A percentile compares a stretch with the other conserved stretches of the same genome.
phyloP scores from a whole-genome alignment of 2,797 vertebrate genomes.

The Notoglanidium macrostoma region DNA sequence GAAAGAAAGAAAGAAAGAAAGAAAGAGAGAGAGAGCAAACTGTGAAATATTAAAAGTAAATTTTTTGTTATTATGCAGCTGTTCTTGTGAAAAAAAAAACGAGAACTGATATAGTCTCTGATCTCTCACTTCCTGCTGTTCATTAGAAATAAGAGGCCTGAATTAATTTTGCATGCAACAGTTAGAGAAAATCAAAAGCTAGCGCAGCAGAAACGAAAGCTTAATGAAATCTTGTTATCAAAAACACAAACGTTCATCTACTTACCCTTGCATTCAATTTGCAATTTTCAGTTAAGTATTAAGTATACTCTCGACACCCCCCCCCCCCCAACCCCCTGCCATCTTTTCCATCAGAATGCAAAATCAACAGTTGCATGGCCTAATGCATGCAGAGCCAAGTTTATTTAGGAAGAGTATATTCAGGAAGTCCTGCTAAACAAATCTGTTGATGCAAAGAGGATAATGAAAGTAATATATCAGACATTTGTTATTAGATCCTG shows the following conservation, averaged over 20 bases:
- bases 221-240: neutral
- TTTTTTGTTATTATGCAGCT: neutral
- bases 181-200: slow-evolving; percentile 19
- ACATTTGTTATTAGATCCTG: neutral
- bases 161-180: slow-evolving; percentile 7
- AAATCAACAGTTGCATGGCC: neutral
- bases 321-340: neutral
- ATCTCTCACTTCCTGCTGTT: slow-evolving; percentile 12
- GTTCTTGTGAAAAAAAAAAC: neutral
- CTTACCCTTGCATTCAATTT: slow-evolving; percentile 3
- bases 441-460: neutral
- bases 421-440: neutral
- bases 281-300: neutral
- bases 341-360: neutral
- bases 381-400: neutral
- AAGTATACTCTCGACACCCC: neutral
- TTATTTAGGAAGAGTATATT: neutral
- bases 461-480: neutral
- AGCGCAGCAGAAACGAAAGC: neutral
- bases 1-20: slow-evolving; percentile 25
- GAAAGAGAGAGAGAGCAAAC: slow-evolving; percentile 2
- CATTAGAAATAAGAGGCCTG: slow-evolving; percentile 12
- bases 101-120: neutral
- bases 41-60: neutral
- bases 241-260: slow-evolving; percentile 17